Base-by-base conservation (phyloP, 2,797 vertebrate species). In the Carcharodon carcharias region DNA sequence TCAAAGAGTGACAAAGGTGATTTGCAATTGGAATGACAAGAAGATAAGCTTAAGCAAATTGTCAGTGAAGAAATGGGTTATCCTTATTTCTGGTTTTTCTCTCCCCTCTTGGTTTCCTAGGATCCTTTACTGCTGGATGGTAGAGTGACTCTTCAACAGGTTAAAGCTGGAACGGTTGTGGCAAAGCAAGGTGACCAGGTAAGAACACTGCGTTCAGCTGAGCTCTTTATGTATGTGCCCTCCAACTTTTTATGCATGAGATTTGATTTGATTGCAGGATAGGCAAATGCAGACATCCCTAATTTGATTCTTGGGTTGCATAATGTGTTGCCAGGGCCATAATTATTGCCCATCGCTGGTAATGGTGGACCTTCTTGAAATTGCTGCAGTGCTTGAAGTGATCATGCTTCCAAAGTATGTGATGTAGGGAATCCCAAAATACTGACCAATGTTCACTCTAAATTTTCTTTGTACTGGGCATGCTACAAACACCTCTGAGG, bases 181-280 rank as follows among this genome's bases (percentile, higher is more conserved):
- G 99, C 98, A 0, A 98, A 97, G 96, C 99, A 99, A 96, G 99
- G 99, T 82, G 99, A 99, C 96, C 99, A 99, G 99, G 99, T 99
- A 96, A 98, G 98, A n/a, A 31, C 58, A 96, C 3, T 69, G 16
- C 14, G 4, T 73, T 92, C 54, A 4, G 14, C 8, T 71, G 16
- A 28, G 28, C 4, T 92, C 28, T 91, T 61, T 28, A 50, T 28
- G 26, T 58, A n/a, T 35, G 31, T 5, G 14, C 9, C 88, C 35
- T 91, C 14, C 89, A 23, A 16, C 28, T 31, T 3, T 12, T 11
- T 7, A 56, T 26, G 8, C 85, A 88, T 82, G 40, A 82, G 80
- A 18, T 21, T 82, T 82, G 80, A 45, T 82, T 82, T 82, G 40
- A 82, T 82, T 88, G n/a, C 40, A 80, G 4, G 82, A 31, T 54